Percentiles rank a stretch among this genome's conserved stretches.
Evolutionary conservation across 1,140 invertebrate genomes (phyloP).

Genomic region (Amyelois transitella): DNA sequence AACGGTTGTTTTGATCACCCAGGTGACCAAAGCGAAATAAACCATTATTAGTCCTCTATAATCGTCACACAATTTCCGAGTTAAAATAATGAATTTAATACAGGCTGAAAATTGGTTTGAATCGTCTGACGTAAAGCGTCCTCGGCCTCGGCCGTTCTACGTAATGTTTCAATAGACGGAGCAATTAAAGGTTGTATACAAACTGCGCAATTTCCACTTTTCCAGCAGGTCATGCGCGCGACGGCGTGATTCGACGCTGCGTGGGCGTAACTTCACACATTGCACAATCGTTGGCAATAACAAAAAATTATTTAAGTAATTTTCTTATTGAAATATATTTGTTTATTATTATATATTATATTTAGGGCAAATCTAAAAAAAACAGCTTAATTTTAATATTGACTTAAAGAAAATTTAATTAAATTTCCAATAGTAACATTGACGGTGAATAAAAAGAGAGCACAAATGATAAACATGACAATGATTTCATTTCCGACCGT

Average conservation of each 20-base stretch:
- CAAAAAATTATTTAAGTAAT: not conserved
- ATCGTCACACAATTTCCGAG: not conserved
- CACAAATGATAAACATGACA: no score
- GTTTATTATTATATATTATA: not conserved
- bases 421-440: no score
- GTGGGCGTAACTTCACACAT: constrained; percentile 10
- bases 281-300: constrained; percentile 8
- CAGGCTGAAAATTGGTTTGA: not conserved
- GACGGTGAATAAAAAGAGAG: no score
- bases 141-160: not conserved
- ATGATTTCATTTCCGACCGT: no score
- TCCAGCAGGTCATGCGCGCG: constrained; percentile 9
- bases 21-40: no score
- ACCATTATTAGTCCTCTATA: no score
- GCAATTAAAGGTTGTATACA: constrained; percentile 10
- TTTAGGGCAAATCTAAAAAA: no score
- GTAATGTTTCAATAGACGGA: constrained; percentile 14
- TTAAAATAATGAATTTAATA: not conserved
- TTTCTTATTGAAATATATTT: not conserved
- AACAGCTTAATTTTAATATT: no score
- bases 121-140: not conserved
- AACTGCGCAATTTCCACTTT: constrained; percentile 18
- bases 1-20: no score
- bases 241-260: constrained; percentile 1
- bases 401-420: no score